A percentile compares a stretch with the other conserved stretches of the same genome.
Conservation (phyloP, 2,888 invertebrate genomes). For the Corbicula japonica region DNA sequence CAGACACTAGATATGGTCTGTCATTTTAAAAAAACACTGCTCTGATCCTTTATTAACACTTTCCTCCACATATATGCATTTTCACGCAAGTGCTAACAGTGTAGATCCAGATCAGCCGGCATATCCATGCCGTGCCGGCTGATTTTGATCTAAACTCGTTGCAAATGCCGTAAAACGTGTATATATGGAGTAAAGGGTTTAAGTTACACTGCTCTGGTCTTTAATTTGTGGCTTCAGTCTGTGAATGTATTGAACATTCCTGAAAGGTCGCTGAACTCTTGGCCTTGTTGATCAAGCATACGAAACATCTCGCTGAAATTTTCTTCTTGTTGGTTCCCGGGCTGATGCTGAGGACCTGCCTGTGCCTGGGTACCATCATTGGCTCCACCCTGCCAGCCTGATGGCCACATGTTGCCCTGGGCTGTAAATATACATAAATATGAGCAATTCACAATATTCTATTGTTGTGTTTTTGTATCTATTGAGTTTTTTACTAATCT, state of each 20-base stretch:
- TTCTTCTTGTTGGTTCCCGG: slow-evolving; percentile 74
- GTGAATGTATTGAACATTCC: slow-evolving; percentile 85
- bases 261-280: slow-evolving; percentile 82
- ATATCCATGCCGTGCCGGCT: background rate
- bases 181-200: background rate
- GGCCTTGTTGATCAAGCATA: slow-evolving; percentile 82
- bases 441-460: too few relatives aligned
- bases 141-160: background rate
- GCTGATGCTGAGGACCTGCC: slow-evolving; percentile 49
- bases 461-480: too few relatives aligned
- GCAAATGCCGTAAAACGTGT: too few relatives aligned
- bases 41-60: background rate
- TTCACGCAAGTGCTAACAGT: background rate
- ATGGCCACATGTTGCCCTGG: slow-evolving; percentile 74
- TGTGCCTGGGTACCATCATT: slow-evolving; percentile 68
- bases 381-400: slow-evolving; percentile 73
- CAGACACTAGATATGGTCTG: too few relatives aligned
- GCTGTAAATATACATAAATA: slow-evolving; percentile 30
- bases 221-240: slow-evolving; percentile 68
- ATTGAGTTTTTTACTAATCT: too few relatives aligned
- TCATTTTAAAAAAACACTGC: too few relatives aligned
- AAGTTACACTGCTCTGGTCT: background rate
- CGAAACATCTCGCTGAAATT: slow-evolving; percentile 84
- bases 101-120: background rate
- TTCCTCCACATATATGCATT: background rate